phyloP scores from a whole-genome alignment of 2,888 invertebrate genomes.

The Drosophila niveifrons region DNA sequence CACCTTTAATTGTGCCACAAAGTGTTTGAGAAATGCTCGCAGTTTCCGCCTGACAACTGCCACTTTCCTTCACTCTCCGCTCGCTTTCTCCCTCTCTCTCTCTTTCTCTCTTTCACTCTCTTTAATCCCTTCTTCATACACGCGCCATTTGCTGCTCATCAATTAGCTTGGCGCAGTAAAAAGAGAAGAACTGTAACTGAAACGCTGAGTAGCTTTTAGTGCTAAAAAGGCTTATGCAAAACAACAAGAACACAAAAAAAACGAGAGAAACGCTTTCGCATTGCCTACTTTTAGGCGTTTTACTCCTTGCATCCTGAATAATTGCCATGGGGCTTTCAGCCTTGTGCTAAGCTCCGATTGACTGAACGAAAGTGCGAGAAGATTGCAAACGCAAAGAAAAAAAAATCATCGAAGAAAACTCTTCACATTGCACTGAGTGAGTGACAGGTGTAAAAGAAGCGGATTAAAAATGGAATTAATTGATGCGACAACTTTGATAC shows the following conservation, averaged over 20 bases:
- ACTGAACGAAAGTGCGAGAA: slow-evolving; percentile 2
- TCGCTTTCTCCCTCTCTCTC: slow-evolving; percentile 4
- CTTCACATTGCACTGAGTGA: slow-evolving; percentile 17
- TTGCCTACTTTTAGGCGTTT: slow-evolving; percentile 60
- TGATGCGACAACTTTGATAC: slow-evolving; percentile 8
- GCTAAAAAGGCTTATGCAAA: slow-evolving; percentile 63
- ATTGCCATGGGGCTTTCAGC: slow-evolving; percentile 47
- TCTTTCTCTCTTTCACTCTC: background rate
- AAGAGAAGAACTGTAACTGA: slow-evolving; percentile 17
- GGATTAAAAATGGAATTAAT: slow-evolving; percentile 12
- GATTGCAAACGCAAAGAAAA: background rate
- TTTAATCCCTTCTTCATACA: slow-evolving; percentile 14
- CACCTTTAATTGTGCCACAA: slow-evolving; percentile 65
- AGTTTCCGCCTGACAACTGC: slow-evolving; percentile 42
- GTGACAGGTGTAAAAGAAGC: slow-evolving; percentile 41
- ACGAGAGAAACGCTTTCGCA: slow-evolving; percentile 31
- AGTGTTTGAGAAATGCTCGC: slow-evolving; percentile 44
- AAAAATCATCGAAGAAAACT: background rate
- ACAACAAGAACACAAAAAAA: slow-evolving; percentile 2
- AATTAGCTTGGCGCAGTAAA: slow-evolving; percentile 63
- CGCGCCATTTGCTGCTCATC: slow-evolving; percentile 69
- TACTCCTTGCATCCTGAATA: slow-evolving; percentile 47
- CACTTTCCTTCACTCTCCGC: slow-evolving; percentile 13
- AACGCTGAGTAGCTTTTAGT: slow-evolving; percentile 75
- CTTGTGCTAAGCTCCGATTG: slow-evolving; percentile 33